These are phyloP conservation scores for Julus scandinavius DNA, from an alignment of 2,888 invertebrate species.

Conservation along the genomic window DNA sequence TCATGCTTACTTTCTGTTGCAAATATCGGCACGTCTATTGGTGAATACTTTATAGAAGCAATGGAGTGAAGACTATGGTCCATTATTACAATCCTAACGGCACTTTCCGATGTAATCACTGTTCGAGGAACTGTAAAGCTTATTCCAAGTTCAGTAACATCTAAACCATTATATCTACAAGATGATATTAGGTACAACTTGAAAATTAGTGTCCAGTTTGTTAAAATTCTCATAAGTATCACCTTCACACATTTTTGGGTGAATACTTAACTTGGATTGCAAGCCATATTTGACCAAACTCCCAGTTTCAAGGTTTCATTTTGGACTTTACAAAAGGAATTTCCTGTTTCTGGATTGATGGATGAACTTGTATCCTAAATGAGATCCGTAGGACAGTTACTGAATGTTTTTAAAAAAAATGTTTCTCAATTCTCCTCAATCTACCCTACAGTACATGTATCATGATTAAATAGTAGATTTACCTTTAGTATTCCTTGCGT, in stretches of 20 bases:
- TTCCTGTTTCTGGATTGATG: constrained; percentile 45
- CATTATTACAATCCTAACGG: not conserved
- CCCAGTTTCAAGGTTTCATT: constrained; percentile 40
- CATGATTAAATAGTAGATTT: no score
- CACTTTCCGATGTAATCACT: constrained; percentile 29
- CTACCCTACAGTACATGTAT: no score
- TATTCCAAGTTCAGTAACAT: constrained; percentile 2
- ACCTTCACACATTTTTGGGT: not conserved
- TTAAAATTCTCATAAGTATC: no score
- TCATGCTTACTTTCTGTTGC: not conserved
- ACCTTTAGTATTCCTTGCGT: not conserved
- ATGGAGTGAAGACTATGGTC: not conserved
- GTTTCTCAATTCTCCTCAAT: no score
- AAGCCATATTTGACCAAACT: constrained; percentile 48
- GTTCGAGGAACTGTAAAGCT: constrained; percentile 35
- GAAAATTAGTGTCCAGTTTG: no score
- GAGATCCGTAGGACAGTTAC: no score
- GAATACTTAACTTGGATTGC: constrained; percentile 10
- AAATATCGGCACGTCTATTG: constrained; percentile 13
- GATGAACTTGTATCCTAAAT: not conserved
- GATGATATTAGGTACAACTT: no score
- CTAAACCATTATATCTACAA: constrained; percentile 28
- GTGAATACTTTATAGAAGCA: not conserved
- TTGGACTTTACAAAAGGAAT: not conserved
- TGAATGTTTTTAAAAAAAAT: no score